Evolutionary conservation across 2,888 invertebrate genomes (phyloP), one percentile per base, ranked within the genome.

Genomic region (Eupithecia subfuscata): DNA sequence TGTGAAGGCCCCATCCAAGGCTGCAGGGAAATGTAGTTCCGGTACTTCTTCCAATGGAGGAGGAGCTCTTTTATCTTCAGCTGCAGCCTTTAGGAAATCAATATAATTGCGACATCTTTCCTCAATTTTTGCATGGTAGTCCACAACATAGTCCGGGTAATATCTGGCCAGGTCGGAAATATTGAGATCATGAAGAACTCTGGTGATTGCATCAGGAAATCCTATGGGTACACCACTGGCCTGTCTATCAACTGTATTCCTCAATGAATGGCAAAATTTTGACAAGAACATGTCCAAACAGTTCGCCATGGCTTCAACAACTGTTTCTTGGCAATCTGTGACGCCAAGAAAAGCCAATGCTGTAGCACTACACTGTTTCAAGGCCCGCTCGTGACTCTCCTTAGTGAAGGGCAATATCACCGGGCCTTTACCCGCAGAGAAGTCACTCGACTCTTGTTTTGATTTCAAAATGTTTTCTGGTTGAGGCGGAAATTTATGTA

Each of bases 11-110:
- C 92, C 94, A 83, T 94, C 95, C 52, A 95, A 82, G 2, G 92
- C 95, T 25, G 95, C 94, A 0, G 95, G 95, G 74, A 95, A 95
- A 83, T 95, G 95, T 71, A 95, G 84, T 79, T 95, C 95, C 0
- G 95, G 95, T 0, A 95, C 95, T 80, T n/a, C n/a, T n/a, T 93
- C 92, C n/a, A 94, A 83, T 77, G 91, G 91, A 25, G 92, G 92
- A 52, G 92, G 86, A 70, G 91, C 91, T 25, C n/a, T 52, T 12
- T 60, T 14, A 25, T 91, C 91, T n/a, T 60, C n/a, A n/a, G n/a
- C n/a, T n/a, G n/a, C n/a, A n/a, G n/a, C n/a, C n/a, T 92, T 92
- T 86, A 92, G 92, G 18, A 91, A 89, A 25, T 80, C 80, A 72
- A 85, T 86, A 60, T 94, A 81, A 18, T 87, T 82, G 60, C 89